Conservation (phyloP, 2,888 invertebrate genomes). For the Agonopterix arenella region DNA sequence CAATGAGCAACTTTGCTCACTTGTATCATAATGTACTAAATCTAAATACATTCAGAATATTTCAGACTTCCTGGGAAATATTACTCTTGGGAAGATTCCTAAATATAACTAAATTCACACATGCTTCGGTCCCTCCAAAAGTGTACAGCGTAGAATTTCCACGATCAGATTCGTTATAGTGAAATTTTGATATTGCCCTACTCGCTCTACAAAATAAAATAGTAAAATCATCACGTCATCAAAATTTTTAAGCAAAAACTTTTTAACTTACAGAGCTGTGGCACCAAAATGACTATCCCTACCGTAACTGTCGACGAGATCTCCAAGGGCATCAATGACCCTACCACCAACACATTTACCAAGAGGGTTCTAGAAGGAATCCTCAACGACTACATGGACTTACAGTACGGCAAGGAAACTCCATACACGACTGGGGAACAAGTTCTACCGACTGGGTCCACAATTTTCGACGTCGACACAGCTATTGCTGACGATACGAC, state of each 20-base stretch:
- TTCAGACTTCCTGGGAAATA: no score
- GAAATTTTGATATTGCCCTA: no score
- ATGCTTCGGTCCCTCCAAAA: no score
- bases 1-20: no score
- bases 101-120: no score
- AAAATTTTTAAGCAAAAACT: neutral
- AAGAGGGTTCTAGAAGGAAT: constrained; percentile 55
- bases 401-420: constrained; percentile 54
- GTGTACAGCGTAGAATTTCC: no score
- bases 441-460: constrained; percentile 42
- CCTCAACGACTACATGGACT: constrained; percentile 62
- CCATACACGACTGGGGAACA: constrained; percentile 61
- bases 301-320: constrained; percentile 48
- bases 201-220: no score
- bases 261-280: neutral
- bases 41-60: no score
- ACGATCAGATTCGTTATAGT: no score
- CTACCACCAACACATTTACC: constrained; percentile 32
- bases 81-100: no score
- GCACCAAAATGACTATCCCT: constrained; percentile 43
- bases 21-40: no score
- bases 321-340: constrained; percentile 39
- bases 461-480: constrained; percentile 42
- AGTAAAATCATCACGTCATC: no score
- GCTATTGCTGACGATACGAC: constrained; percentile 34